Percentiles rank a stretch among this genome's conserved stretches.
phyloP scores from a whole-genome alignment of 2,888 invertebrate genomes.

The Melinopterus prodromus region DNA sequence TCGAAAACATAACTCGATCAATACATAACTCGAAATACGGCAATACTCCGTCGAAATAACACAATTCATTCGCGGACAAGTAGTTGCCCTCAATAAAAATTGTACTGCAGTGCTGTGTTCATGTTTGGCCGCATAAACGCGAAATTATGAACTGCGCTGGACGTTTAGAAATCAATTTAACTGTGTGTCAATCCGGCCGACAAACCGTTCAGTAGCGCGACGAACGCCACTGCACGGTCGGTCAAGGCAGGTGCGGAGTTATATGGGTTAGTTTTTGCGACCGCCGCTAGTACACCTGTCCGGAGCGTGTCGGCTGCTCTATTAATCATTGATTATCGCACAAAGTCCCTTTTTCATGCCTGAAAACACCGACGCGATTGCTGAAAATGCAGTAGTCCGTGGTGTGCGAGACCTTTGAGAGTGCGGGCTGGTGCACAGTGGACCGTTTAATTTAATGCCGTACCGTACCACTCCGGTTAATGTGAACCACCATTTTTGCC shows the following conservation, averaged over 20 bases:
- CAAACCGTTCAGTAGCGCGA: conserved; percentile 4
- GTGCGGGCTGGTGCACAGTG: conserved; percentile 25
- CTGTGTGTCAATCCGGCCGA: background rate
- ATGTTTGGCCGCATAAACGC: background rate
- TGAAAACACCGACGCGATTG: conserved; percentile 5
- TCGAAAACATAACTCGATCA: background rate
- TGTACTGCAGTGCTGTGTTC: background rate
- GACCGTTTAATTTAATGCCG: conserved; percentile 30
- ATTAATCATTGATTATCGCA: conserved; percentile 59
- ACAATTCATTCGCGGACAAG: background rate
- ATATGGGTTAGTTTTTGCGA: conserved; percentile 45
- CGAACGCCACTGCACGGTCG: conserved; percentile 37
- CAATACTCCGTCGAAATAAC: background rate
- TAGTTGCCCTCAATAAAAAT: background rate
- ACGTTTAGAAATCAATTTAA: conserved; percentile 4
- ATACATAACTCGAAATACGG: background rate
- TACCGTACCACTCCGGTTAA: conserved; percentile 22
- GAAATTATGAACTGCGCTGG: conserved; percentile 4
- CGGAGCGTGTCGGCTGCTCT: conserved; percentile 52
- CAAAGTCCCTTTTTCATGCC: conserved; percentile 33
- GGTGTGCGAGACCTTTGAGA: conserved; percentile 13
- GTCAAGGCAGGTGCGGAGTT: conserved; percentile 38
- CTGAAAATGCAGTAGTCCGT: conserved; percentile 32
- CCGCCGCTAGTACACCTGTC: conserved; percentile 51
- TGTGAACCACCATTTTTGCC: conserved; percentile 50